Evolutionary conservation across 2,113 vertebrate species (phyloP).

Genomic region (Colaptes auratus): DNA sequence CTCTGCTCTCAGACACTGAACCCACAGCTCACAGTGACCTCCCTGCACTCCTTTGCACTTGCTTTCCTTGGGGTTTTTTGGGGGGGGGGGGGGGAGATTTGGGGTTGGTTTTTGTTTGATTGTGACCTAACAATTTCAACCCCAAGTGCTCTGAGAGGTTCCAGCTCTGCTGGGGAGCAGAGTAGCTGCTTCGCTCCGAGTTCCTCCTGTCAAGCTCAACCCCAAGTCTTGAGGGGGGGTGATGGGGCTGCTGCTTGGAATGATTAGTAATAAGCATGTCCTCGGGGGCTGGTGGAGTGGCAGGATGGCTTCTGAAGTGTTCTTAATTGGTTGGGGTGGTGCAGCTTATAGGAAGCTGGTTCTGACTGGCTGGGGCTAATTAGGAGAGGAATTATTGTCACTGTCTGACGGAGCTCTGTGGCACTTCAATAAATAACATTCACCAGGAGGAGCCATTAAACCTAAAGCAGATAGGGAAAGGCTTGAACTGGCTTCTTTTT

Average conservation of each 20-base stretch:
- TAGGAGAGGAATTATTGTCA: neutral
- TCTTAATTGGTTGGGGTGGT: neutral
- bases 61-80: neutral
- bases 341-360: neutral
- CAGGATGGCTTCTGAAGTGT: neutral
- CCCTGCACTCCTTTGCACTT: neutral
- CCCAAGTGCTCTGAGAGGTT: neutral
- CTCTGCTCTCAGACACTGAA: neutral
- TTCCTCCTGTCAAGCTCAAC: neutral
- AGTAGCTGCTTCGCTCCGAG: neutral
- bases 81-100: too few relatives aligned
- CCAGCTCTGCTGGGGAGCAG: neutral
- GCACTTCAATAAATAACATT: neutral
- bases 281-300: neutral
- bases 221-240: neutral
- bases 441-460: neutral
- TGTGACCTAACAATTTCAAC: neutral
- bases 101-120: neutral
- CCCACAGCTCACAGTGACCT: neutral
- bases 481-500: neutral
- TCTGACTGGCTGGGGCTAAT: neutral
- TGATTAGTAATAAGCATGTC: neutral
- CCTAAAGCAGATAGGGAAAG: neutral
- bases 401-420: neutral
- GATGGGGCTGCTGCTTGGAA: neutral